phyloP scores from a whole-genome alignment of 2,888 invertebrate species.

The Nomada ruficornis region DNA sequence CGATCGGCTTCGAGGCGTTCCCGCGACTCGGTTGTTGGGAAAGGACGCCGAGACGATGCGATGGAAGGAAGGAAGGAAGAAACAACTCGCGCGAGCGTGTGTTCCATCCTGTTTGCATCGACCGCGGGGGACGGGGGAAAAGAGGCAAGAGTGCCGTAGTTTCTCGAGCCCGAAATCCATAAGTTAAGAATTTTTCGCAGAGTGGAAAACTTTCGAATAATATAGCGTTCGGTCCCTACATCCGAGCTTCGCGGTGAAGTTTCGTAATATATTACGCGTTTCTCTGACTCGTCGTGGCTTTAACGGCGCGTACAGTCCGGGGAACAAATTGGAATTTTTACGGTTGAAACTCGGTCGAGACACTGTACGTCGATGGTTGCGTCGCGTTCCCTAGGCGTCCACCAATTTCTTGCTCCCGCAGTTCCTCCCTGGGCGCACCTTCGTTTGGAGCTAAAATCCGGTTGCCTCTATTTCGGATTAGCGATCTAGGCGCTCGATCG shows the following conservation, averaged over 20 bases:
- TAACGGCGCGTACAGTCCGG: constrained; percentile 64
- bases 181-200: constrained; percentile 82
- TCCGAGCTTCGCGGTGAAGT: constrained; percentile 69
- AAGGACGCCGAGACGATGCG: not conserved
- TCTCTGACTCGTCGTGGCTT: constrained; percentile 74
- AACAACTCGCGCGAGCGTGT: constrained; percentile 4
- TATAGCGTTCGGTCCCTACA: constrained; percentile 73
- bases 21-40: not conserved
- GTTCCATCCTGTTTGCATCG: constrained; percentile 18
- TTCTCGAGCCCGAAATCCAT: constrained; percentile 78
- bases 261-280: constrained; percentile 83
- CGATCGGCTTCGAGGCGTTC: not conserved
- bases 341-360: constrained; percentile 72
- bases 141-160: constrained; percentile 30
- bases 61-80: not conserved
- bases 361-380: not conserved
- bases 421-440: too few relatives aligned
- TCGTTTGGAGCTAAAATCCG: too few relatives aligned
- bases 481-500: not conserved
- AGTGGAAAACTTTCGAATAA: constrained; percentile 82
- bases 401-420: too few relatives aligned
- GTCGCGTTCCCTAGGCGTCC: too few relatives aligned
- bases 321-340: constrained; percentile 80
- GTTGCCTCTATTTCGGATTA: not conserved
- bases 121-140: not conserved